Percentiles rank a stretch among this genome's conserved stretches.
Evolutionary conservation across 2,888 invertebrate species (phyloP).

Genomic region (Xestia ashworthii): DNA sequence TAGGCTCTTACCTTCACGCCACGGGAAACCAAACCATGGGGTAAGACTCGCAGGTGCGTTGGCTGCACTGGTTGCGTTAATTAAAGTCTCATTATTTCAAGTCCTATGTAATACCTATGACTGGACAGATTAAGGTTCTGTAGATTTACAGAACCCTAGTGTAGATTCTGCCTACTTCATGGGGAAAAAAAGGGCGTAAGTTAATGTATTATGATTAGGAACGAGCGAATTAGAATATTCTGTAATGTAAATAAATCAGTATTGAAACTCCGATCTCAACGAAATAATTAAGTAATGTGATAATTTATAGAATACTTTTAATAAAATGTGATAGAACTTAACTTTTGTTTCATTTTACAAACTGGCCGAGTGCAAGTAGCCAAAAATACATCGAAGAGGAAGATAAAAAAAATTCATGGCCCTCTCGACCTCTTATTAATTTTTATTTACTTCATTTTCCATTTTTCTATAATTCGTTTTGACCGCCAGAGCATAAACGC

Average conservation of each 20-base stretch:
- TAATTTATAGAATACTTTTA: constrained; percentile 9
- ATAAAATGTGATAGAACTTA: constrained; percentile 21
- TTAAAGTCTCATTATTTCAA: neutral
- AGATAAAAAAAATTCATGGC: no score
- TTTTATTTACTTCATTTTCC: no score
- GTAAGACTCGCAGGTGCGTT: no score
- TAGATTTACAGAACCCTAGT: no score
- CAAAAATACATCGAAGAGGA: neutral
- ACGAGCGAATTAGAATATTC: neutral
- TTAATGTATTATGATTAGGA: neutral
- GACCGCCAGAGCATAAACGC: no score
- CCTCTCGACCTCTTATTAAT: no score
- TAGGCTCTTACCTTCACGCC: no score
- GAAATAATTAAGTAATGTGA: constrained; percentile 25
- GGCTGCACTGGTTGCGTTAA: no score
- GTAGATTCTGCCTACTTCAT: neutral
- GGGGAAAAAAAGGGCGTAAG: neutral
- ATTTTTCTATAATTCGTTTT: no score
- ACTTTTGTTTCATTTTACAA: constrained; percentile 15
- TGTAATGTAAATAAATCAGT: neutral
- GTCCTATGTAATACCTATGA: neutral
- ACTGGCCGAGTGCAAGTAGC: neutral
- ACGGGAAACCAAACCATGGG: neutral
- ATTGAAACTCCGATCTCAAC: constrained; percentile 56
- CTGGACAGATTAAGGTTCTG: neutral